Evolutionary conservation across 2,797 vertebrate genomes (phyloP).

Genomic region (Parauchenoglanis punctatus): DNA sequence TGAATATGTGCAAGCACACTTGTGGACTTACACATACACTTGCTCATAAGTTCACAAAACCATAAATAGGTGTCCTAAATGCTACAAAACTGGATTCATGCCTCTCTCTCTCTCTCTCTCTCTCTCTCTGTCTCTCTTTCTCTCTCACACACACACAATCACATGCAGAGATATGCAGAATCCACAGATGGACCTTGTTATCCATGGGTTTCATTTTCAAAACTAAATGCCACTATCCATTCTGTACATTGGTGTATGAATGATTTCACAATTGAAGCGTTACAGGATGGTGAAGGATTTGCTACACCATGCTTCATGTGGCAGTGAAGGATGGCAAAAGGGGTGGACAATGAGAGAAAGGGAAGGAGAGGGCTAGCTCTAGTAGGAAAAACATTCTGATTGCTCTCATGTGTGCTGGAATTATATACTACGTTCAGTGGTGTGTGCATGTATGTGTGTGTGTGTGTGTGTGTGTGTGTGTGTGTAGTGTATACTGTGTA

Average conservation of each 20-base stretch:
- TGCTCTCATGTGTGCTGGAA: conserved; percentile 63
- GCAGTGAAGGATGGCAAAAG: conserved; percentile 60
- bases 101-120: neutral
- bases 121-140: neutral
- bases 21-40: neutral
- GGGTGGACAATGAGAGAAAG: conserved; percentile 32
- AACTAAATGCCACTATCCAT: conserved; percentile 64
- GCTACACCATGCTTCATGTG: conserved; percentile 59
- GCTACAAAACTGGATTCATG: conserved; percentile 4
- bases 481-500: conserved; percentile 19
- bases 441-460: neutral
- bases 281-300: conserved; percentile 66
- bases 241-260: conserved; percentile 44
- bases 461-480: conserved; percentile 8
- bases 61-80: conserved; percentile 25
- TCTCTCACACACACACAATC: neutral
- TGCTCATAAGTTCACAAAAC: neutral
- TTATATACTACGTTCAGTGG: conserved; percentile 64
- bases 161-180: conserved; percentile 45
- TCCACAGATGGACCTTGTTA: conserved; percentile 66
- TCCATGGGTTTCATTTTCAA: conserved; percentile 64
- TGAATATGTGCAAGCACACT: neutral
- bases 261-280: conserved; percentile 63
- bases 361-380: conserved; percentile 30
- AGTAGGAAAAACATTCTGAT: conserved; percentile 64